These are phyloP conservation scores for Apamea monoglypha DNA, from an alignment of 2,888 invertebrate genomes.

Conservation along the genomic window DNA sequence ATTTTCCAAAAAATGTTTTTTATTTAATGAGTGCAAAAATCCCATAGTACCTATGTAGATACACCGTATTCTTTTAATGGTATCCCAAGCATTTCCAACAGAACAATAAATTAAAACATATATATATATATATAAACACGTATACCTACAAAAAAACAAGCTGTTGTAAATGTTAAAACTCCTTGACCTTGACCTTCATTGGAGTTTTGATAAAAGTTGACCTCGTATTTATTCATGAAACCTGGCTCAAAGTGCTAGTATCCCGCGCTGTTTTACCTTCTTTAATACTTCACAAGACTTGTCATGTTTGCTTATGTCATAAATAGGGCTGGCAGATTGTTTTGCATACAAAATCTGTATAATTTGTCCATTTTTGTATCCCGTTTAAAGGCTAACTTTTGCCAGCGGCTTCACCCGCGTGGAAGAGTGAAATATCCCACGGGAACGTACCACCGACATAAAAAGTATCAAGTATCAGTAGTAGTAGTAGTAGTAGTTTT, in stretches of 20 bases:
- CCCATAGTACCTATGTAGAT: not conserved
- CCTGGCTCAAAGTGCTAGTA: constrained; percentile 13
- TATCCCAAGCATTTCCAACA: not conserved
- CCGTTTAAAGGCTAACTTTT: not conserved
- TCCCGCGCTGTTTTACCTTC: not conserved
- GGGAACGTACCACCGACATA: not conserved
- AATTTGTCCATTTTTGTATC: not conserved
- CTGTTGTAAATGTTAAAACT: not conserved
- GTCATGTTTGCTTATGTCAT: constrained; percentile 11
- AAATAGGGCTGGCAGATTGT: not conserved
- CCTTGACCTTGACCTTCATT: no score
- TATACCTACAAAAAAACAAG: no score
- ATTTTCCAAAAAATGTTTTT: constrained; percentile 37
- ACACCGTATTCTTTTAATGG: not conserved
- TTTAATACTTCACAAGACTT: not conserved
- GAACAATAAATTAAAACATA: no score
- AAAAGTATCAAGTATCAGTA: no score
- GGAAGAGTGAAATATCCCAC: not conserved
- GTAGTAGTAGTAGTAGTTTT: no score
- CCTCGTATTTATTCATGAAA: not conserved
- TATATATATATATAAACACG: no score
- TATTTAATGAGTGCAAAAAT: not conserved
- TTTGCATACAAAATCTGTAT: not conserved
- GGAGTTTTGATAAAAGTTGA: not conserved
- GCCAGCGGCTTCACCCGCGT: not conserved